Evolutionary conservation across 2,888 invertebrate species (phyloP).

Genomic region (Iphiclides podalirius): DNA sequence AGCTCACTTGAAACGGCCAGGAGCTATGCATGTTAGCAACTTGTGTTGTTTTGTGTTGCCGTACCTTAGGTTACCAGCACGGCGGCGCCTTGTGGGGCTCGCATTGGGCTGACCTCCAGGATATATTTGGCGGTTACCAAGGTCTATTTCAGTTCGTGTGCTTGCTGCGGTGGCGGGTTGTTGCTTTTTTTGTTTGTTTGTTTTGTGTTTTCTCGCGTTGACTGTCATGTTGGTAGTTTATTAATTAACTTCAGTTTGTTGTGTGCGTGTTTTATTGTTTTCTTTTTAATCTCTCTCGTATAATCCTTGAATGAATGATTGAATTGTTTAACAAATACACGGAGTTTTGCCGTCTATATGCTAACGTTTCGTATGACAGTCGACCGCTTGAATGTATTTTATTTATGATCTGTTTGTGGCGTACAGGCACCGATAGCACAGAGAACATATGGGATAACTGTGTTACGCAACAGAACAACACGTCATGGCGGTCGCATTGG

Average conservation of each 20-base stretch:
- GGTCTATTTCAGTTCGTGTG: constrained; percentile 25
- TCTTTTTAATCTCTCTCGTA: neutral
- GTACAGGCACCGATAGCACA: constrained; percentile 20
- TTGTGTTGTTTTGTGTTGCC: constrained; percentile 20
- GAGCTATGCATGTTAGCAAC: too few species aligned
- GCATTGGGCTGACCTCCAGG: constrained; percentile 36
- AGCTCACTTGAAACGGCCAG: too few species aligned
- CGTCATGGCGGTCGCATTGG: constrained; percentile 51
- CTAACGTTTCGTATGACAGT: constrained; percentile 8
- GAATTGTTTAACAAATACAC: too few species aligned
- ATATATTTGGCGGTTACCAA: constrained; percentile 35
- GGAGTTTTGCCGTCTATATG: too few species aligned
- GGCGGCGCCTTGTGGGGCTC: constrained; percentile 24
- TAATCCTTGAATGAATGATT: too few species aligned
- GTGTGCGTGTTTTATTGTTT: neutral
- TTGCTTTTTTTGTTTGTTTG: constrained; percentile 25
- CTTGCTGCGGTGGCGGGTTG: constrained; percentile 31
- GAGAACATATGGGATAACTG: constrained; percentile 15
- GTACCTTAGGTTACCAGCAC: constrained; percentile 12
- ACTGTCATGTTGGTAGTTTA: constrained; percentile 13
- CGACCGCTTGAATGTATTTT: constrained; percentile 7
- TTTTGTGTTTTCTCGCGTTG: constrained; percentile 14
- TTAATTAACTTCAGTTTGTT: neutral
- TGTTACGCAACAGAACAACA: constrained; percentile 24
- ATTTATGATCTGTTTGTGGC: constrained; percentile 18